Evolutionary conservation across 2,113 vertebrate genomes (phyloP), one percentile per base, ranked within the genome.

Genomic region (Melanerpes aurifrons): DNA sequence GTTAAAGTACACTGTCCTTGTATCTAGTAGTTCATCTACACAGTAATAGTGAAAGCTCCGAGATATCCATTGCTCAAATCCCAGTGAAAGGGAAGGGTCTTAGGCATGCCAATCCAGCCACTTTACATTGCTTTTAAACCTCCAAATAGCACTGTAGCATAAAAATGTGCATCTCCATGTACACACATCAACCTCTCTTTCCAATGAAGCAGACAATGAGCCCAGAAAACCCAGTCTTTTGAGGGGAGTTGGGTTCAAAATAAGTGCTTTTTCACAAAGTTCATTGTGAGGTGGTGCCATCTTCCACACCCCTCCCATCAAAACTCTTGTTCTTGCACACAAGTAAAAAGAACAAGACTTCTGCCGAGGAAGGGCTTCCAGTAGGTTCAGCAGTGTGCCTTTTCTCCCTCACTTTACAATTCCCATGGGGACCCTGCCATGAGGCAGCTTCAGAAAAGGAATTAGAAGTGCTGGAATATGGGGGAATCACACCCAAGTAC

Each of bases 31-130:
- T 69, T 26, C 10, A 18, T 47, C 6, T 22, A 15, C 2, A 0
- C 3, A 0, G 15, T 0, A 17, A 7, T 3, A 15, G 14, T 22
- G 47, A 59, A 73, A 62, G 61, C 32, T 66, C 45, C 5, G 58
- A 78, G 69, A 25, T 45, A 2, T 0, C 10, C 40, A 2, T 0
- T 11, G 50, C 74, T 87, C 22, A 8, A 0, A 3, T 1, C 59
- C 32, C 29, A 20, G 80, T n/a, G 32, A 7, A 35, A 26, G 28
- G 59, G 17, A 31, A 14, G 35, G 29, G 18, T 50, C 56, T 12
- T 12, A 9, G n/a, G 47, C 26, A 35, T n/a, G 28, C n/a, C 83
- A 66, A 4, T 8, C 26, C 54, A n/a, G 35, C 37, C 28, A 0
- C 4, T 48, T 4, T 4, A 50, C 48, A n/a, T 35, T 9, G 24